phyloP scores from a whole-genome alignment of 2,113 vertebrate genomes.

The Eubucco bourcierii region DNA sequence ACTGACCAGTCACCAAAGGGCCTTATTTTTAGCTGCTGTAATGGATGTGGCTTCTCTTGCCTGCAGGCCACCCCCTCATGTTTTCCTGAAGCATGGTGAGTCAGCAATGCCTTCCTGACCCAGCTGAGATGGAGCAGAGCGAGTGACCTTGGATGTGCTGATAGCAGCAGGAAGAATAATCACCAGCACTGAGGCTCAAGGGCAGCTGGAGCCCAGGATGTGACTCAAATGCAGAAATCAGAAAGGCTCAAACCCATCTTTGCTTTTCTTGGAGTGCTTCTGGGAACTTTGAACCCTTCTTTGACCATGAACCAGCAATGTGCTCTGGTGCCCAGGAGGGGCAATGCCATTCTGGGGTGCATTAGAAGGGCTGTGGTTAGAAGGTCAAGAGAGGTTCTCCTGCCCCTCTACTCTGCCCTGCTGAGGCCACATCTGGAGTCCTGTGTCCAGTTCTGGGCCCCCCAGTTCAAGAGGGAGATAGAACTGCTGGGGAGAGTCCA shows the following conservation, averaged over 20 bases:
- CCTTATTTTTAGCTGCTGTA: neutral
- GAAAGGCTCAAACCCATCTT: neutral
- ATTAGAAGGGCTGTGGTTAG: too few species aligned
- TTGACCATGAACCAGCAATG: too few species aligned
- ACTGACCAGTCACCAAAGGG: neutral
- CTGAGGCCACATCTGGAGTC: too few species aligned
- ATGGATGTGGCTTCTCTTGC: neutral
- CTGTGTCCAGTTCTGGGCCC: too few species aligned
- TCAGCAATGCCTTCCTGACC: slow-evolving; percentile 49
- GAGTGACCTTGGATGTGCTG: slow-evolving; percentile 40
- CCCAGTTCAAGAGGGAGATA: too few species aligned
- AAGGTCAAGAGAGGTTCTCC: too few species aligned
- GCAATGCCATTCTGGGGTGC: too few species aligned
- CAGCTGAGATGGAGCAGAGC: slow-evolving; percentile 23
- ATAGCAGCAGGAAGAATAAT: slow-evolving; percentile 47
- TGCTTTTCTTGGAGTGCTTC: neutral
- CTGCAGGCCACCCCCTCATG: fast-evolving
- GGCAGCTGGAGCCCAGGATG: neutral
- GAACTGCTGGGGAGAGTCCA: too few species aligned
- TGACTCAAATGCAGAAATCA: slow-evolving; percentile 33
- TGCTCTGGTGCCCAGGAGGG: too few species aligned
- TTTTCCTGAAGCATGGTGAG: slow-evolving; percentile 5
- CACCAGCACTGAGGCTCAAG: neutral
- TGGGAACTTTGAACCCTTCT: neutral
- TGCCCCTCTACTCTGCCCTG: too few species aligned